Conservation (phyloP, 2,113 vertebrate genomes). For the Aegithalos caudatus region DNA sequence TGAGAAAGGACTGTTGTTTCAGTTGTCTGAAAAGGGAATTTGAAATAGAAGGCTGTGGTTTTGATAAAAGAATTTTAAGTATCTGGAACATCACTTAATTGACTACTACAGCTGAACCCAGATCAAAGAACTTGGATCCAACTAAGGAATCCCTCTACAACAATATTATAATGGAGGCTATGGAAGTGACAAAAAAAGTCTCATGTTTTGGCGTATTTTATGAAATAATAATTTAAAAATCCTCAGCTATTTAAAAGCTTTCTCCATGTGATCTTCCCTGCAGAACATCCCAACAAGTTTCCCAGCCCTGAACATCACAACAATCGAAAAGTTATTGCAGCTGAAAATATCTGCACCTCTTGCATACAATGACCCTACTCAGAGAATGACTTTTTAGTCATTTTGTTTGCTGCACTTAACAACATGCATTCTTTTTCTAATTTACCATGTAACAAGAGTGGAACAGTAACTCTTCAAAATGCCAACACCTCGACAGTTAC, state of each 20-base stretch:
- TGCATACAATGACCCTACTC: background rate
- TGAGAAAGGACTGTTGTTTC: background rate
- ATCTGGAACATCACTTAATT: background rate
- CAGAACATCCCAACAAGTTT: background rate
- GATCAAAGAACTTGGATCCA: background rate
- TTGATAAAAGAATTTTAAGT: background rate
- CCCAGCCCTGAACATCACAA: background rate
- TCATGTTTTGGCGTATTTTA: background rate
- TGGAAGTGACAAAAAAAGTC: background rate
- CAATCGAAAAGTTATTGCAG: background rate
- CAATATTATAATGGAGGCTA: background rate
- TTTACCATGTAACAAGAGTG: background rate
- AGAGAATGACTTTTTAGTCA: background rate
- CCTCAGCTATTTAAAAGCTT: background rate
- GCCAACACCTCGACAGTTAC: background rate
- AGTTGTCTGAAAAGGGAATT: background rate
- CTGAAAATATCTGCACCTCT: background rate
- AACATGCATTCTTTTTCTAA: background rate
- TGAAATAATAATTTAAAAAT: background rate
- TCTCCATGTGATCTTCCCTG: background rate
- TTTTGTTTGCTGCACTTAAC: background rate
- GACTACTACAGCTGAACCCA: background rate
- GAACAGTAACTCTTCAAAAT: background rate
- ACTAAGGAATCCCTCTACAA: background rate
- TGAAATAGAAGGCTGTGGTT: background rate